Percentiles rank a stretch among this genome's conserved stretches.
Conservation (phyloP, 2,113 vertebrate genomes). For the Xenopus laevis region DNA sequence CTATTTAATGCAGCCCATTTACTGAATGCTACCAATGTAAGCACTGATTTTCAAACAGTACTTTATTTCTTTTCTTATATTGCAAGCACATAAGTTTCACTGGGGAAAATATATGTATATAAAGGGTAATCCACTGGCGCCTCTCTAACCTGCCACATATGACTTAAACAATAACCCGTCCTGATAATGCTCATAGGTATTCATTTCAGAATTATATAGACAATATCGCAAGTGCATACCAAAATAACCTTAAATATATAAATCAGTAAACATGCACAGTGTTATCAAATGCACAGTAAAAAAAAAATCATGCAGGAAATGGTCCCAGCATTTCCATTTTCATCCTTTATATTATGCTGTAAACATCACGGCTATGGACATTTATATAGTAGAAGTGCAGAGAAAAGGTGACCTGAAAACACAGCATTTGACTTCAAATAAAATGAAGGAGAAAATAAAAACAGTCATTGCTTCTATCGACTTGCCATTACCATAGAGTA, state of each 20-base stretch:
- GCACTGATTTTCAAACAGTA: slow-evolving; percentile 1
- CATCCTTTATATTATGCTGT: background rate
- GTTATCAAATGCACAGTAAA: too few species aligned
- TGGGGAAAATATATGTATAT: too few species aligned
- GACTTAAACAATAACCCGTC: too few species aligned
- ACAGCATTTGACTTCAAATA: background rate
- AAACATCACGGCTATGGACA: background rate
- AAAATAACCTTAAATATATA: too few species aligned
- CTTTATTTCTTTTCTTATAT: background rate
- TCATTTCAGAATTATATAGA: too few species aligned
- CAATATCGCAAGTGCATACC: too few species aligned
- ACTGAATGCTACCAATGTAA: background rate
- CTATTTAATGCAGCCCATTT: slow-evolving; percentile 49
- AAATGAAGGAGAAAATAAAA: slow-evolving; percentile 2
- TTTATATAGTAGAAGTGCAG: background rate
- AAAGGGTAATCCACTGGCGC: too few species aligned
- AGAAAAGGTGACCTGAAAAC: background rate
- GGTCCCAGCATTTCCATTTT: too few species aligned
- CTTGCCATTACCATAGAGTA: slow-evolving; percentile 1
- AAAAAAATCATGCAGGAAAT: too few species aligned
- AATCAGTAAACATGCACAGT: too few species aligned
- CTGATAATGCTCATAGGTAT: too few species aligned
- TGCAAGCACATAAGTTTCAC: background rate
- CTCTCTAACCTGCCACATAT: too few species aligned
- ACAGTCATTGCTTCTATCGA: background rate